Conservation (phyloP, 2,797 vertebrate genomes). For the Strix occidentalis region DNA sequence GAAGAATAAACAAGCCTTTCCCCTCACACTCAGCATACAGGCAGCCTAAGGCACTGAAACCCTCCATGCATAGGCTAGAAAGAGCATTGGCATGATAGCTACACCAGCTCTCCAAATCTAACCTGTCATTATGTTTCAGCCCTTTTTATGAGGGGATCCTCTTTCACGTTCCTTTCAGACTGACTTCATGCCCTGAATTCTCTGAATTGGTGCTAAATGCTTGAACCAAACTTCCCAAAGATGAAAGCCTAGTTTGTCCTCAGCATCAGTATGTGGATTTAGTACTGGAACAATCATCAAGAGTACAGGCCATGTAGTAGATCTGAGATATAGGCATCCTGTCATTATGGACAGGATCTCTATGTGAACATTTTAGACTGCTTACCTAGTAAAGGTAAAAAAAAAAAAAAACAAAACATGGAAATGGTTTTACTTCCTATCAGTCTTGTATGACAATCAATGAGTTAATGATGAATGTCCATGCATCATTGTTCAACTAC, state of each 20-base stretch:
- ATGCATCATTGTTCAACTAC: neutral
- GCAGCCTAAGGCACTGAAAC: conserved; percentile 32
- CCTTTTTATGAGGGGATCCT: neutral
- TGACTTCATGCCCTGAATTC: neutral
- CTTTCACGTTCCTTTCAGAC: neutral
- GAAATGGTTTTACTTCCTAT: neutral
- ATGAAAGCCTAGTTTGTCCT: neutral
- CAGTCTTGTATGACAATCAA: neutral
- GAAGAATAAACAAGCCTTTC: conserved; percentile 39
- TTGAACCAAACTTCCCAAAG: neutral
- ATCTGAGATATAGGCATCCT: neutral
- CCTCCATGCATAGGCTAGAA: neutral
- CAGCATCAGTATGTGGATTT: neutral
- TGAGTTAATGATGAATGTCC: neutral
- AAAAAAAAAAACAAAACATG: too few species aligned
- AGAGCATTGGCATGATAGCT: neutral
- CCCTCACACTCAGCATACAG: neutral
- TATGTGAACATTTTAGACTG: neutral
- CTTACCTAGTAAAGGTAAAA: neutral
- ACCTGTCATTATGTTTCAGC: neutral
- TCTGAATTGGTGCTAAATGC: neutral
- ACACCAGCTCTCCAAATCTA: conserved; percentile 33
- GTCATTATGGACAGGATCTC: neutral
- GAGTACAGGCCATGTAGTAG: neutral
- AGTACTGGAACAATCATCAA: neutral